phyloP scores from a whole-genome alignment of 2,113 vertebrate genomes.

The Atrichornis clamosus region DNA sequence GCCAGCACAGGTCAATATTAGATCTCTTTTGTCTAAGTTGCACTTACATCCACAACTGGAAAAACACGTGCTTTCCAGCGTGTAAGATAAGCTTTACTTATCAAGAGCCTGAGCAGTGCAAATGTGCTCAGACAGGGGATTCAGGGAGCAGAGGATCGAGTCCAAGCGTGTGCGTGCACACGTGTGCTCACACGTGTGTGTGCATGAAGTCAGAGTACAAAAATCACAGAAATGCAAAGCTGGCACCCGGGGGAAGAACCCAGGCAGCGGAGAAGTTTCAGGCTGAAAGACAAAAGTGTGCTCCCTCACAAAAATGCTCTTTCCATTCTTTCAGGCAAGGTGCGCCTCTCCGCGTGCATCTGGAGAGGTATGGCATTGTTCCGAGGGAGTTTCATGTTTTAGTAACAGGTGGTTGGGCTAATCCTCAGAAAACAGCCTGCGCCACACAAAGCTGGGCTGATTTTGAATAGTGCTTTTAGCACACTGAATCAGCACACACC shows the following conservation, averaged over 20 bases:
- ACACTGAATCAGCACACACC: background rate
- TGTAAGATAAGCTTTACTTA: background rate
- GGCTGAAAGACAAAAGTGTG: background rate
- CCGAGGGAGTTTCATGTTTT: background rate
- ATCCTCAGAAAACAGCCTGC: background rate
- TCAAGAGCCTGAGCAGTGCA: background rate
- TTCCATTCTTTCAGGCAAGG: background rate
- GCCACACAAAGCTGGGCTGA: background rate
- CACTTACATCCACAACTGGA: background rate
- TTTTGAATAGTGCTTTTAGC: background rate
- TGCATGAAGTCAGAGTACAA: background rate
- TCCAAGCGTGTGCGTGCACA: fast-evolving
- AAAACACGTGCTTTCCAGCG: background rate
- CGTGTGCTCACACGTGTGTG: background rate
- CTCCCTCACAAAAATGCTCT: fast-evolving
- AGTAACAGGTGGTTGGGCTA: conserved; percentile 24
- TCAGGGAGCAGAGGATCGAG: background rate
- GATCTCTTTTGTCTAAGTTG: background rate
- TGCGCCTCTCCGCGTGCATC: background rate
- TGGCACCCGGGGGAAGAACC: background rate
- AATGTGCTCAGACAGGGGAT: background rate
- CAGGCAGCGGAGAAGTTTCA: background rate
- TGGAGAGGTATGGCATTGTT: background rate
- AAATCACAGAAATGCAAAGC: background rate
- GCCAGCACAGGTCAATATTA: background rate